A percentile compares a stretch with the other conserved stretches of the same genome.
Conservation (phyloP, 2,113 vertebrate species). For the Mohoua ochrocephala region DNA sequence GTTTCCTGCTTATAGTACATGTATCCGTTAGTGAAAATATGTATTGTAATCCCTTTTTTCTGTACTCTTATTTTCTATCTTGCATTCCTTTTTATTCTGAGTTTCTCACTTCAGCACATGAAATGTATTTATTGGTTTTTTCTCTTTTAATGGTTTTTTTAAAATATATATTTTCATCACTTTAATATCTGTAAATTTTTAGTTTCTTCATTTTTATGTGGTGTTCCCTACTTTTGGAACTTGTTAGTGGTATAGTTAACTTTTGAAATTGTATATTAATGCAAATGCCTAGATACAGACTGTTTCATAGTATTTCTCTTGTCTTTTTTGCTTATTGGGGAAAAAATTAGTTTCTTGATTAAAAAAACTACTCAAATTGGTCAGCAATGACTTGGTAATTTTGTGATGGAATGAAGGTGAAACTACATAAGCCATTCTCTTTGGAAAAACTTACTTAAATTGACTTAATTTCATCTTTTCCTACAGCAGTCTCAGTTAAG, state of each 20-base stretch:
- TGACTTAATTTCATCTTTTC: neutral
- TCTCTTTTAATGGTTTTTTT: neutral
- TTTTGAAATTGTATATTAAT: neutral
- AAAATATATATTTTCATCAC: neutral
- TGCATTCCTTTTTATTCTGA: neutral
- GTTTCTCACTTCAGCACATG: neutral
- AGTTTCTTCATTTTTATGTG: neutral
- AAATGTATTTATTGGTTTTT: neutral
- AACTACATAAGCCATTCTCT: neutral
- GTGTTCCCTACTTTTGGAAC: neutral
- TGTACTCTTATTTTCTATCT: neutral
- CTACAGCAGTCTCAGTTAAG: neutral
- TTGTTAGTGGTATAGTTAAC: neutral
- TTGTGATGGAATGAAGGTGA: neutral
- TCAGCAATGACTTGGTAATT: neutral
- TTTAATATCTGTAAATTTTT: neutral
- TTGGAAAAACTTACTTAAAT: neutral
- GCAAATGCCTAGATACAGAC: neutral
- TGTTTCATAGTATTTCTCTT: neutral
- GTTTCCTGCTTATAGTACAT: neutral
- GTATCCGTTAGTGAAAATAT: neutral
- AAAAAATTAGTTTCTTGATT: neutral
- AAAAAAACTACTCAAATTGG: neutral
- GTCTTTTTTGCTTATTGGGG: neutral
- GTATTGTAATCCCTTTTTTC: neutral